Evolutionary conservation across 2,113 vertebrate genomes (phyloP), one percentile per base, ranked within the genome.

Genomic region (Oophaga pumilio): DNA sequence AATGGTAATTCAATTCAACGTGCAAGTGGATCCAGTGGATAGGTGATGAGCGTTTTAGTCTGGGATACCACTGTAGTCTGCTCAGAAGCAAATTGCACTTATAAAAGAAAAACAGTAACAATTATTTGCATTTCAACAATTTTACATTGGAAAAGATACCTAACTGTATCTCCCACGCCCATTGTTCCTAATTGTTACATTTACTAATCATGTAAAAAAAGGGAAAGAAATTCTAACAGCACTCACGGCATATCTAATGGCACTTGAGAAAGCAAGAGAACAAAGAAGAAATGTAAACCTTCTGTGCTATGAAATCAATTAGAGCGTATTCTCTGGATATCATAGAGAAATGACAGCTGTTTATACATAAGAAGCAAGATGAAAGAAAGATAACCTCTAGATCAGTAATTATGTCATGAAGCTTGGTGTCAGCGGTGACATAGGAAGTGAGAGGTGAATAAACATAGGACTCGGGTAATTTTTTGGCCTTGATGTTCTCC

Each of bases 381-480:
- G 82, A 91, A 26, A 57, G 50, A 90, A 91, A 81, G 52, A 92
- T 94, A 89, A 99, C 98, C 97, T 99, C 93, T 81, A 99, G 92
- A 89, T 97, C 97, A 77, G 91, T 66, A 93, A 99, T 94, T 88
- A 99, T 94, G 82, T 97, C 96, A 86, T 64, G 66, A 7, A 99
- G 95, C 85, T 99, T 96, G 0, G 98, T 99, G 91, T 97, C 94
- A 14, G 97, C 95, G 0, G 97, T 99, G 87, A 99, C 94, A 77
- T 95, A 95, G 18, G 96, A 98, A 0, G 97, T 99, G 88, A 99
- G 85, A 8, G 97, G 96, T 56, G 94, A 96, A 91, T 97, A 99
- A 84, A 97, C 85, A 90, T 89, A 93, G 6, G 90, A 90, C 83
- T 94, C 91, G 57, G 73, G 93, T 1, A 90, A 90, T 11, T 90